phyloP scores from a whole-genome alignment of 2,888 invertebrate species.

The Crematogaster levior region DNA sequence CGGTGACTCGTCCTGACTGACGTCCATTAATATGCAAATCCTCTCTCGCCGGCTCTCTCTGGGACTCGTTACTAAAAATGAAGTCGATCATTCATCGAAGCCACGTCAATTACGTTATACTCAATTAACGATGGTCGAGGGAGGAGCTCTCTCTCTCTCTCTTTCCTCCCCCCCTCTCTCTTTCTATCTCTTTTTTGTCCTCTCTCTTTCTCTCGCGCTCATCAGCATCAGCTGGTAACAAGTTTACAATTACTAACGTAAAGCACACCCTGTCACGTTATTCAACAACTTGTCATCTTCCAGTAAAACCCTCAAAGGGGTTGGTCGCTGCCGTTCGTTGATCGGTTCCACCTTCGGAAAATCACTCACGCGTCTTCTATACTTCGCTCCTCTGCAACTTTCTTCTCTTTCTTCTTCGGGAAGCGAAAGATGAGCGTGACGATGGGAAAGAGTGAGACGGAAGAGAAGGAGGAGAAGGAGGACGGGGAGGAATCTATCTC shows the following conservation, averaged over 20 bases:
- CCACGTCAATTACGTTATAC: constrained; percentile 73
- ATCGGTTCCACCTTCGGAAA: constrained; percentile 38
- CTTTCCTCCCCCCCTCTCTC: not conserved
- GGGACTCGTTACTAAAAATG: constrained; percentile 70
- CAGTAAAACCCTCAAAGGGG: constrained; percentile 24
- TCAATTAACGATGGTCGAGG: constrained; percentile 66
- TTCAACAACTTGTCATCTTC: constrained; percentile 47
- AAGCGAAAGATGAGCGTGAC: not conserved
- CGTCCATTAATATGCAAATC: constrained; percentile 82
- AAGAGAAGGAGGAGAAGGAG: not conserved
- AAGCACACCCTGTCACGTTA: constrained; percentile 49
- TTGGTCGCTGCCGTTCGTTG: constrained; percentile 25
- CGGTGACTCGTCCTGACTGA: constrained; percentile 68
- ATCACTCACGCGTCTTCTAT: constrained; percentile 37
- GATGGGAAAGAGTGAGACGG: not conserved
- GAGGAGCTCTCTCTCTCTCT: constrained; percentile 1
- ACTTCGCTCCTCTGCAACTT: constrained; percentile 6
- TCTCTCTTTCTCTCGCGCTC: not conserved
- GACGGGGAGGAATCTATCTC: constrained; percentile 8
- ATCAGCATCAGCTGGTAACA: constrained; percentile 44
- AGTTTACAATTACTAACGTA: constrained; percentile 54
- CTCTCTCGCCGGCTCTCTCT: constrained; percentile 49
- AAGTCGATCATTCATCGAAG: constrained; percentile 63
- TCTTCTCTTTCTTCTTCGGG: constrained; percentile 10
- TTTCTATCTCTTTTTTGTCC: no score